These are phyloP conservation scores for Campoletis raptor DNA, from an alignment of 2,888 invertebrate species.

Conservation along the genomic window DNA sequence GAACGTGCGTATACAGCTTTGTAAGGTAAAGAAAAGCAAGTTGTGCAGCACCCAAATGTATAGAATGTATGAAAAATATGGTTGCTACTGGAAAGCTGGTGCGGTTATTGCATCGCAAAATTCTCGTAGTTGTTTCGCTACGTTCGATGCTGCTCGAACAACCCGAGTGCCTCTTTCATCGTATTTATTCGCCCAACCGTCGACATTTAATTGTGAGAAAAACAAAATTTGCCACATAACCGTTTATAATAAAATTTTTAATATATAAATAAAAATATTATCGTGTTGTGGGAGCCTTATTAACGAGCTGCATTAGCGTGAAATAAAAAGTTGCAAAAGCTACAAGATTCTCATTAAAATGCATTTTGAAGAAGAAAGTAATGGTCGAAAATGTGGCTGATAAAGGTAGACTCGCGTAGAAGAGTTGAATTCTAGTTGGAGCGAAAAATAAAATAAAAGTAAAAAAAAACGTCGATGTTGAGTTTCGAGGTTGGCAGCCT, in stretches of 20 bases:
- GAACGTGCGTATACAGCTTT: not conserved
- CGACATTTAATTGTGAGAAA: slow-evolving; percentile 8
- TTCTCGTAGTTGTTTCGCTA: slow-evolving; percentile 27
- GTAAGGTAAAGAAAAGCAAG: not conserved
- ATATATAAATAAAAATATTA: not conserved
- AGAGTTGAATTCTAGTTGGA: slow-evolving; percentile 8
- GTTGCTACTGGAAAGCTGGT: slow-evolving; percentile 64
- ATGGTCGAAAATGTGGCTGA: not conserved
- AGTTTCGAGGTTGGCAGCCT: slow-evolving; percentile 39
- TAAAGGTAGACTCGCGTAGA: not conserved
- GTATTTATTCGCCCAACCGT: slow-evolving; percentile 26
- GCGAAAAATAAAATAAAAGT: not conserved
- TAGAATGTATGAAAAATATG: slow-evolving; percentile 62
- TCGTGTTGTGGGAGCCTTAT: not conserved
- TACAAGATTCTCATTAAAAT: not conserved
- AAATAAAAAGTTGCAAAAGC: not conserved
- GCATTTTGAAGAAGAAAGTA: not conserved
- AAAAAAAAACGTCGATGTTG: slow-evolving; percentile 14
- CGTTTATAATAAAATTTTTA: not conserved
- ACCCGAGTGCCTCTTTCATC: slow-evolving; percentile 41
- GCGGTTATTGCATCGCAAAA: slow-evolving; percentile 52
- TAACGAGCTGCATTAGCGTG: not conserved
- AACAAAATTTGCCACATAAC: slow-evolving; percentile 9
- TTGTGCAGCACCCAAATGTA: slow-evolving; percentile 43
- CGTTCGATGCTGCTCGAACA: slow-evolving; percentile 40